phyloP scores from a whole-genome alignment of 1,140 invertebrate genomes.

The Drosophila mauritiana region DNA sequence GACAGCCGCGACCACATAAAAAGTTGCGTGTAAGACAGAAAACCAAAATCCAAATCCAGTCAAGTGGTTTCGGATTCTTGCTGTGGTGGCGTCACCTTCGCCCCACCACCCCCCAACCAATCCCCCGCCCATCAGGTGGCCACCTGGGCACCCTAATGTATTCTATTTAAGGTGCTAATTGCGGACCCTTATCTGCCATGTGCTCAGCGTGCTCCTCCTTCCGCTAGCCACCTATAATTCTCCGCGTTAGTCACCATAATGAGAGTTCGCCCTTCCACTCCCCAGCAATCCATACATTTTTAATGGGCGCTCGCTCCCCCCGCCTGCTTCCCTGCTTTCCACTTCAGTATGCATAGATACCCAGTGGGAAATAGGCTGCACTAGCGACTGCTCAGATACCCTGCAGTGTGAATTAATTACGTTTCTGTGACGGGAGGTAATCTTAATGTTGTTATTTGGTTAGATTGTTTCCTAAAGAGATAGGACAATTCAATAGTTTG shows the following conservation, averaged over 20 bases:
- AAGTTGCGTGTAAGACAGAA: slow-evolving; percentile 56
- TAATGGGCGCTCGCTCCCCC: slow-evolving; percentile 22
- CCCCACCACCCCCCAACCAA: slow-evolving; percentile 5
- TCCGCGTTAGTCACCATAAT: slow-evolving; percentile 38
- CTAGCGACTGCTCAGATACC: slow-evolving; percentile 7
- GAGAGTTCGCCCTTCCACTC: slow-evolving; percentile 18
- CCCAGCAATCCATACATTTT: slow-evolving; percentile 41
- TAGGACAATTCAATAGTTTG: background rate
- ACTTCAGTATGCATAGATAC: slow-evolving; percentile 33
- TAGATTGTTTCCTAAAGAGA: background rate
- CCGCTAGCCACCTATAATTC: slow-evolving; percentile 5
- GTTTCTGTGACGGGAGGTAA: background rate
- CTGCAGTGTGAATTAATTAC: slow-evolving; percentile 11
- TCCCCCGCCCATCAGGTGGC: slow-evolving; percentile 5
- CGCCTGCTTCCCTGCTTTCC: background rate
- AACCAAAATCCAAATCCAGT: slow-evolving; percentile 46
- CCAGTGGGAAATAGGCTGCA: background rate
- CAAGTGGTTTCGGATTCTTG: slow-evolving; percentile 43
- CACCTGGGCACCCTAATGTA: slow-evolving; percentile 54
- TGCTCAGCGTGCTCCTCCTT: slow-evolving; percentile 12
- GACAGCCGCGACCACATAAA: slow-evolving; percentile 26
- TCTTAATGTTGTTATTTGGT: background rate
- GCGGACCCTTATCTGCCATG: slow-evolving; percentile 53
- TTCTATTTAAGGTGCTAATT: slow-evolving; percentile 62
- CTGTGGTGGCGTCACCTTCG: slow-evolving; percentile 41